These are phyloP conservation scores for Ochropacha duplaris DNA, from an alignment of 2,888 invertebrate genomes.

Conservation along the genomic window DNA sequence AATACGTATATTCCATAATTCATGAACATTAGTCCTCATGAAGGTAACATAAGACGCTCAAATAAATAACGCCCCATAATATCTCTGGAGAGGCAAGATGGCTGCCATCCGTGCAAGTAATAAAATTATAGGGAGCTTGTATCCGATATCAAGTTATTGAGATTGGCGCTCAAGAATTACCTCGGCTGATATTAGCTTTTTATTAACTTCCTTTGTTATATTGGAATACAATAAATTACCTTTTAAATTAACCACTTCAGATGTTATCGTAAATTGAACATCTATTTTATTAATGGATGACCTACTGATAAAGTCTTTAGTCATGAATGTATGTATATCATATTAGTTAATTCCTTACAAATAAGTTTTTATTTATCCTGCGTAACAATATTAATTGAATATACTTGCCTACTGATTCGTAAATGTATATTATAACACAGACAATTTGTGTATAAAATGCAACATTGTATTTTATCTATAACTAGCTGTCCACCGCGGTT, in stretches of 20 bases:
- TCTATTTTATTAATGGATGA: neutral
- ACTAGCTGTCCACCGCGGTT: no score
- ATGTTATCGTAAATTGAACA: neutral
- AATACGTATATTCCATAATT: slow-evolving; percentile 50
- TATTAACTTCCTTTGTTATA: slow-evolving; percentile 18
- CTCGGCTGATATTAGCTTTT: slow-evolving; percentile 26
- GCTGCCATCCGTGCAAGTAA: slow-evolving; percentile 25
- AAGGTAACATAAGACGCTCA: slow-evolving; percentile 44
- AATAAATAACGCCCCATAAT: slow-evolving; percentile 43
- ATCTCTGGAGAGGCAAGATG: slow-evolving; percentile 30
- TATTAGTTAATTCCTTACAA: no score
- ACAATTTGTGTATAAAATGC: neutral
- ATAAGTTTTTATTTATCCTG: no score
- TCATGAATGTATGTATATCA: no score
- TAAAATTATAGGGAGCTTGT: slow-evolving; percentile 36
- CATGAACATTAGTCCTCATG: slow-evolving; percentile 54
- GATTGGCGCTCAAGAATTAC: slow-evolving; percentile 16
- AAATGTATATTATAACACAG: neutral
- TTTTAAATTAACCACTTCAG: slow-evolving; percentile 4
- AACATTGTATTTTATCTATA: neutral
- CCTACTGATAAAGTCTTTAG: no score
- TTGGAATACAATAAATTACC: slow-evolving; percentile 9
- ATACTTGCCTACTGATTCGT: no score
- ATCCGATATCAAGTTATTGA: slow-evolving; percentile 28
- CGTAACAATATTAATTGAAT: no score